Base-by-base conservation (phyloP, 1,140 invertebrate species). In the Ceratina japonica region DNA sequence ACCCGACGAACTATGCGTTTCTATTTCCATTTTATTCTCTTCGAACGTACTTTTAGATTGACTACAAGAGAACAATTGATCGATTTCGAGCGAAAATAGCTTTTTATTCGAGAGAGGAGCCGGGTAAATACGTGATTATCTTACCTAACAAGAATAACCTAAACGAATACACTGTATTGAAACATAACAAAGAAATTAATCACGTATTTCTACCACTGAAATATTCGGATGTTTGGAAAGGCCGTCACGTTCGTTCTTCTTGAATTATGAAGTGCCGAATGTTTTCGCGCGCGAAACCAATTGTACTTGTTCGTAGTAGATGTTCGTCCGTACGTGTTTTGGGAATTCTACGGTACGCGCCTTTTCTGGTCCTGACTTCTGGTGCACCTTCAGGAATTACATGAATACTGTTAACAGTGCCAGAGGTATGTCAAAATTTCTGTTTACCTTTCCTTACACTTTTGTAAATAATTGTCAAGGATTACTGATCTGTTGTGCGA, bases 121-220 rank as follows among this genome's bases (percentile, higher is more conserved):
- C 18, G 18, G 24, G 10, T 8, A 70, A 24, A 18, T 49, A 79
- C 49, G 20, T 20, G 37, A 77, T 7, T 44, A 37, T 59, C 20
- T 51, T 52, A 72, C 20, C 22, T 44, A 69, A 62, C 15, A 71
- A 56, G 20, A 64, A 64, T 83, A 83, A 83, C 82, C 82, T 83
- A 82, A 66, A 74, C 13, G 15, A 72, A 20, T 54, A 12, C 0
- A 52, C 51, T 51, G 1, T 52, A 54, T 71, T 62, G 44, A 12
- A 37, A 31, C 1, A 71, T 54, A 71, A 37, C 18, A 27, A 15
- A 51, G 8, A 18, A 1, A 2, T 37, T 52, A 16, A 61, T 51
- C 4, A 13, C 3, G 5, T 5, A 13, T 59, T 68, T 1, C 13
- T 12, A 27, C 16, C 52, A 31, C 27, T 31, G 27, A 61, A 61